phyloP scores from a whole-genome alignment of 1,140 invertebrate species.

The Drosophila nigromelanica region DNA sequence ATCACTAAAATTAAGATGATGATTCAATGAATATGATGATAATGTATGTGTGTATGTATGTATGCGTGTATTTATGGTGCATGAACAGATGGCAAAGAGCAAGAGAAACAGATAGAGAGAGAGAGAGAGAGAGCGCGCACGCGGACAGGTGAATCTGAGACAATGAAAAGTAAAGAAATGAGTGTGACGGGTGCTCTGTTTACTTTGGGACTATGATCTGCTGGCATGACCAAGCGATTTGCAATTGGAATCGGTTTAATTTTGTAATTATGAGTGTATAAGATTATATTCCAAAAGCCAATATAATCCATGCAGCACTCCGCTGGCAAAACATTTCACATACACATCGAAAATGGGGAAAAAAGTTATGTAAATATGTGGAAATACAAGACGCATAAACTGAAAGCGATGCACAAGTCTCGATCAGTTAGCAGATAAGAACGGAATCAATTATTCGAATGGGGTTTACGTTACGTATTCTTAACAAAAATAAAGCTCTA shows the following conservation, averaged over 20 bases:
- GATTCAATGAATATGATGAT: conserved; percentile 82
- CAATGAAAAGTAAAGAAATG: conserved; percentile 13
- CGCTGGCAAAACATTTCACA: conserved; percentile 70
- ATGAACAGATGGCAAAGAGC: background rate
- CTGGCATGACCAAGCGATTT: conserved; percentile 31
- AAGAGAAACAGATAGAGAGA: background rate
- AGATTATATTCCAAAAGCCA: conserved; percentile 71
- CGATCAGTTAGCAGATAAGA: conserved; percentile 24
- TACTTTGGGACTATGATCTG: conserved; percentile 26
- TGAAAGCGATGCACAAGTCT: conserved; percentile 46
- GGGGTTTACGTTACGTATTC: background rate
- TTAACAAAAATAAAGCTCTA: background rate
- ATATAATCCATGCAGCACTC: conserved; percentile 77
- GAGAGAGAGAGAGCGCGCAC: conserved; percentile 6
- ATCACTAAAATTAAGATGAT: conserved; percentile 84
- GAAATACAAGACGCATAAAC: conserved; percentile 50
- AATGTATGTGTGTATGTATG: conserved; percentile 41
- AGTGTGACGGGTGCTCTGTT: conserved; percentile 22
- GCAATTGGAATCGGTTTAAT: conserved; percentile 37
- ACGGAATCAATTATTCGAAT: background rate
- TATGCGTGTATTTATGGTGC: conserved; percentile 7
- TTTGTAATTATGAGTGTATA: conserved; percentile 31
- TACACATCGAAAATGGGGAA: conserved; percentile 64
- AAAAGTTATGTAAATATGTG: conserved; percentile 44
- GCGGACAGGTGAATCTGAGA: conserved; percentile 10